These are phyloP conservation scores for Andrena chrysosceles DNA, from an alignment of 2,888 invertebrate genomes.

Conservation along the genomic window DNA sequence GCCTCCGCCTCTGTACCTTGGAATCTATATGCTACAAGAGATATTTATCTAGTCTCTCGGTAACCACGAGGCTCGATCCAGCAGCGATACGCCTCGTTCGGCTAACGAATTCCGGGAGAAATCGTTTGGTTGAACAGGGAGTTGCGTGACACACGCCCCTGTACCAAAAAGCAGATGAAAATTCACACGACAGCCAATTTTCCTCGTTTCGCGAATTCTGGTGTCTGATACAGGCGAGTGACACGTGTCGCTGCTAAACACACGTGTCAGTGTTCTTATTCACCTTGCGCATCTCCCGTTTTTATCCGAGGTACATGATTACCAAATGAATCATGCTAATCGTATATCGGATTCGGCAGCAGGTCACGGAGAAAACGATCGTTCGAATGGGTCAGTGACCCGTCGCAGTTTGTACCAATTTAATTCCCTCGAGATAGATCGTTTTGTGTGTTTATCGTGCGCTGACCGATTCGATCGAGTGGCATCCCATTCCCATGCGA, in stretches of 20 bases:
- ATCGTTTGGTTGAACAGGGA: background rate
- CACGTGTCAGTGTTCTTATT: background rate
- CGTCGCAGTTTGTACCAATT: conserved; percentile 48
- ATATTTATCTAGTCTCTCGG: conserved; percentile 66
- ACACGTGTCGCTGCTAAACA: conserved; percentile 7
- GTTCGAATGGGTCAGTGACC: conserved; percentile 20
- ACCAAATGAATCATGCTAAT: conserved; percentile 51
- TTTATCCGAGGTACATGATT: conserved; percentile 42
- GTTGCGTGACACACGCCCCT: conserved; percentile 2
- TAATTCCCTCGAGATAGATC: conserved; percentile 15
- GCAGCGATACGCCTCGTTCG: background rate
- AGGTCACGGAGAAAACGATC: conserved; percentile 26
- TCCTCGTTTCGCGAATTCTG: background rate
- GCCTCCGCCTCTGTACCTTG: conserved; percentile 35
- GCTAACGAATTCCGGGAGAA: conserved; percentile 20
- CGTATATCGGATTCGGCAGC: conserved; percentile 33
- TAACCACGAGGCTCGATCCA: conserved; percentile 28
- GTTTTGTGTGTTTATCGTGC: background rate
- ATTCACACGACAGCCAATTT: background rate
- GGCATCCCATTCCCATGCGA: background rate
- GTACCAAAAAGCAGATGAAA: background rate
- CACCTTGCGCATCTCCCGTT: background rate
- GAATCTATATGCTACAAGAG: conserved; percentile 71
- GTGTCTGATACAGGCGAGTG: background rate
- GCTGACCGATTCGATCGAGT: background rate